These are phyloP conservation scores for Sparus aurata DNA, from an alignment of 2,797 vertebrate genomes.

Conservation along the genomic window DNA sequence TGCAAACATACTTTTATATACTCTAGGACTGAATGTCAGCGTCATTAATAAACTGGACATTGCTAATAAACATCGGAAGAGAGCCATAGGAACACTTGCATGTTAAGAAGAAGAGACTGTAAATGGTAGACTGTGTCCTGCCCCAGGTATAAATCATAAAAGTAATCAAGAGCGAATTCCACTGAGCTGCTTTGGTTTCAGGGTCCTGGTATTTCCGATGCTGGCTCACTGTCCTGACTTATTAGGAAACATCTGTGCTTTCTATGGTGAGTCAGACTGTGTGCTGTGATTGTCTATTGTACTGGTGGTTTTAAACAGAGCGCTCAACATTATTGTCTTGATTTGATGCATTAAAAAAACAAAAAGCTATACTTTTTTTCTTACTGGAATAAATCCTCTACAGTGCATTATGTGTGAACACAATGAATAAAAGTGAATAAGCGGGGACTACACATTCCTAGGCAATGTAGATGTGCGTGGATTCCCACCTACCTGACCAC, in stretches of 20 bases:
- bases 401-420: neutral
- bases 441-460: neutral
- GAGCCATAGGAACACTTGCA: too few relatives aligned
- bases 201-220: neutral
- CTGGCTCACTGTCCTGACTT: neutral
- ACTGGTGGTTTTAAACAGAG: neutral
- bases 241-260: neutral
- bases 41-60: neutral
- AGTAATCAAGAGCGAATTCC: neutral
- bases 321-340: neutral
- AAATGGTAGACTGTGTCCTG: neutral
- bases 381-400: neutral
- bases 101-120: too few relatives aligned
- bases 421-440: neutral
- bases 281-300: neutral
- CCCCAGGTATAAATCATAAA: neutral
- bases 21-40: neutral
- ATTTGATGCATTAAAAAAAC: neutral
- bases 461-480: neutral
- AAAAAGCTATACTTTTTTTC: neutral
- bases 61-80: too few relatives aligned
- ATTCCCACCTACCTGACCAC: constrained; percentile 88
- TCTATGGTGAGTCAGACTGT: neutral
- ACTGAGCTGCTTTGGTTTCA: neutral
- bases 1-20: neutral